Conservation (phyloP, 2,113 vertebrate genomes). For the Buteo buteo region DNA sequence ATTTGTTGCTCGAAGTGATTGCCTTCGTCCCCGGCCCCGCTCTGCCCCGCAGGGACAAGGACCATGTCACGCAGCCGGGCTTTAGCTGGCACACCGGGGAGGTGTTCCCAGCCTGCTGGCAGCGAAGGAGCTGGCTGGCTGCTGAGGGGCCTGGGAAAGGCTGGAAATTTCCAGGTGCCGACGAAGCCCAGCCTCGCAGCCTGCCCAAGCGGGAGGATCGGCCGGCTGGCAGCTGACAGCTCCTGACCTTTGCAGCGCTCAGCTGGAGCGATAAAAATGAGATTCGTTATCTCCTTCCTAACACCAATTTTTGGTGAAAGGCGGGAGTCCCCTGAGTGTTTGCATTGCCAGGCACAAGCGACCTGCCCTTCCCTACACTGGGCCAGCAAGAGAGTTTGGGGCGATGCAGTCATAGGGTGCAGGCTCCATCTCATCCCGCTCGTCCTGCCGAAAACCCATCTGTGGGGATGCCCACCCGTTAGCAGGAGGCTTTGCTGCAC, state of each 20-base stretch:
- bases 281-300: neutral
- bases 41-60: neutral
- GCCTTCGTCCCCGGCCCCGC: rapidly evolving
- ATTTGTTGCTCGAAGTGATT: neutral
- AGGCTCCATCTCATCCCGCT: neutral
- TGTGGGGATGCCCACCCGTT: rapidly evolving
- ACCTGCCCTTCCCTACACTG: neutral
- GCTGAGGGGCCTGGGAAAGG: neutral
- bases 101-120: neutral
- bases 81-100: neutral
- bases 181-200: neutral
- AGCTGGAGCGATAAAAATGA: neutral
- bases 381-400: neutral
- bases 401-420: neutral
- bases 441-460: rapidly evolving
- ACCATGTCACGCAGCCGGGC: rapidly evolving
- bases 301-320: neutral
- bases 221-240: neutral
- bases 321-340: neutral
- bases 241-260: neutral
- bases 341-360: neutral
- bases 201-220: neutral
- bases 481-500: neutral
- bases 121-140: neutral
- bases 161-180: neutral